Evolutionary conservation across 1,140 invertebrate species (phyloP).

Genomic region (Diorhabda sublineata): DNA sequence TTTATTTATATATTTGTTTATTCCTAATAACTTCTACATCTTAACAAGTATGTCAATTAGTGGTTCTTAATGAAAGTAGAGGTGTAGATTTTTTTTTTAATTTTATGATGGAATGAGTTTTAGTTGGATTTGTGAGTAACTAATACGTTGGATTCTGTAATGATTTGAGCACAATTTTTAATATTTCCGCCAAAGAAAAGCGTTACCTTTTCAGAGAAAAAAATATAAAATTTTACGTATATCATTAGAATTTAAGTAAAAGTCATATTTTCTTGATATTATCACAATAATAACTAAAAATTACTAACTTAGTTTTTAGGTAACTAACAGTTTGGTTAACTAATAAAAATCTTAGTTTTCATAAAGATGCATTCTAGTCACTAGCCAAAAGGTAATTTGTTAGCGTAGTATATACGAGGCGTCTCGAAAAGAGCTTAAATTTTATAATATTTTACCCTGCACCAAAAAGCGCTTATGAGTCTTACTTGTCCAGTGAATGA

Average conservation of each 20-base stretch:
- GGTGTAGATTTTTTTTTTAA: no score
- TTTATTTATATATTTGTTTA: no score
- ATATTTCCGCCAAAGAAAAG: background rate
- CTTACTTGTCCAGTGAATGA: background rate
- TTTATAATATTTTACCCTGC: slow-evolving; percentile 12
- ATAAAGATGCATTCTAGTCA: slow-evolving; percentile 40
- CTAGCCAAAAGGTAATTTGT: slow-evolving; percentile 37
- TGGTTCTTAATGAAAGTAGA: no score
- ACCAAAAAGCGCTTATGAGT: slow-evolving; percentile 11
- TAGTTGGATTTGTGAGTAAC: no score
- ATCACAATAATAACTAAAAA: no score
- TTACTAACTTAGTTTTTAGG: slow-evolving; percentile 12
- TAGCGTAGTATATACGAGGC: slow-evolving; percentile 3
- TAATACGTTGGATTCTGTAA: no score
- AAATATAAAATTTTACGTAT: no score
- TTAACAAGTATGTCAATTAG: no score
- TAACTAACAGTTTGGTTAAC: slow-evolving; percentile 7
- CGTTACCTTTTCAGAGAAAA: background rate
- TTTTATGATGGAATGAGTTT: no score
- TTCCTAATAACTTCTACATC: no score
- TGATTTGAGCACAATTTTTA: background rate
- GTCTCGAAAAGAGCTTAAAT: background rate
- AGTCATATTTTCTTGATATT: no score
- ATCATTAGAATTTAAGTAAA: no score
- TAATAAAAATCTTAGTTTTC: slow-evolving; percentile 19